These are phyloP conservation scores for Cephalotes varians DNA, from an alignment of 2,888 invertebrate species.

Conservation along the genomic window DNA sequence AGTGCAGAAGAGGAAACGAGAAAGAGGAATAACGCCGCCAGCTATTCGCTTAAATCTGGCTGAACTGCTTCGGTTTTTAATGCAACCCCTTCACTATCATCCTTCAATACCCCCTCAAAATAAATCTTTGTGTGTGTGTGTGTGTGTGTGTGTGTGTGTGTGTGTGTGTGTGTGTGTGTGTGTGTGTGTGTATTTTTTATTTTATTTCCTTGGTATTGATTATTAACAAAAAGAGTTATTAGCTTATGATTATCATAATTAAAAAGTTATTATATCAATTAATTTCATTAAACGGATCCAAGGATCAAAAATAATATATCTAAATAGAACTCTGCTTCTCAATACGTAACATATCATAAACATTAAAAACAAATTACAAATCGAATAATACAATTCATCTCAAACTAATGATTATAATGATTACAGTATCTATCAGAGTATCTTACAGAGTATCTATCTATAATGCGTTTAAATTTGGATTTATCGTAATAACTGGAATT, in stretches of 20 bases:
- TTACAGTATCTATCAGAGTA: background rate
- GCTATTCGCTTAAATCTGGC: slow-evolving; percentile 14
- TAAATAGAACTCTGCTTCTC: background rate
- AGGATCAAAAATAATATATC: background rate
- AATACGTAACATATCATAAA: background rate
- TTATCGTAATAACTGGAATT: background rate
- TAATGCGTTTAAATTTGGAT: background rate
- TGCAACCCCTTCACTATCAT: slow-evolving; percentile 1
- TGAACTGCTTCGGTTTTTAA: slow-evolving; percentile 42
- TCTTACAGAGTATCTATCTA: background rate
- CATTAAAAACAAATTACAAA: background rate
- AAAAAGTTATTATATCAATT: background rate
- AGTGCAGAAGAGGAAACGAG: slow-evolving; percentile 15
- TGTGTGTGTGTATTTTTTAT: no score
- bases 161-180: no score
- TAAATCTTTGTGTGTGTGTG: no score
- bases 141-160: no score
- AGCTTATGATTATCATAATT: background rate
- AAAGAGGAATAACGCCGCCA: slow-evolving; percentile 21
- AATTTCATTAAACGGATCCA: background rate
- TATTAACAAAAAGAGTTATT: background rate
- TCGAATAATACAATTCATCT: background rate
- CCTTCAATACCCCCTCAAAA: background rate
- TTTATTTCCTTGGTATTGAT: background rate
- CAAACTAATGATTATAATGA: background rate